Percentiles rank a stretch among this genome's conserved stretches.
phyloP scores from a whole-genome alignment of 2,113 vertebrate genomes.

The Labrus mixtus region DNA sequence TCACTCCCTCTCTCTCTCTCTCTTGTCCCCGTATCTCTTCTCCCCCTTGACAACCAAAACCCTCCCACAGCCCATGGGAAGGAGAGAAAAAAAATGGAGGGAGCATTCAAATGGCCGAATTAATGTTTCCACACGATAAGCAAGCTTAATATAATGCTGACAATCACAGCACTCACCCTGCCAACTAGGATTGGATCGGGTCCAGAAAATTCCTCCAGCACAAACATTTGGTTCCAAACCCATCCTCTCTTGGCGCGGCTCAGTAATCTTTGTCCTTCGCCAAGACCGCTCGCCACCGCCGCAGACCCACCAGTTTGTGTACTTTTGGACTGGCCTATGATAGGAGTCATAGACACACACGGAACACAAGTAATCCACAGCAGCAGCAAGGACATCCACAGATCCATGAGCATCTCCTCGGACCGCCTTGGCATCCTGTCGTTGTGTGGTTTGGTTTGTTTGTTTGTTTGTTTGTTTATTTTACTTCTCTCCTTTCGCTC shows the following conservation, averaged over 20 bases:
- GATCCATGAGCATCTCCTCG: conserved; percentile 90
- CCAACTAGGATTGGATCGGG: conserved; percentile 99
- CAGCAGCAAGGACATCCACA: conserved; percentile 94
- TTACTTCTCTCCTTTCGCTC: conserved; percentile 20
- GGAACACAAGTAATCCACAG: conserved; percentile 95
- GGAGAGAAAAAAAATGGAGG: conserved; percentile 53
- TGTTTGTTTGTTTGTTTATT: conserved; percentile 53
- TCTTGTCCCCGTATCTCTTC: conserved; percentile 60
- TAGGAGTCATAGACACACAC: conserved; percentile 86
- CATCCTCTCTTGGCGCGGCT: conserved; percentile 98
- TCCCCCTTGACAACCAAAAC: conserved; percentile 62
- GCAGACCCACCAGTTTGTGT: conserved; percentile 85
- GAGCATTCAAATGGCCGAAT: conserved; percentile 81
- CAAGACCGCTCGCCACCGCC: conserved; percentile 85
- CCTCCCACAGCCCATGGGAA: conserved; percentile 57
- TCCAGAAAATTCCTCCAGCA: conserved; percentile 99
- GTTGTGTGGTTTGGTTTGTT: conserved; percentile 44
- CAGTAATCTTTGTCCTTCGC: conserved; percentile 93
- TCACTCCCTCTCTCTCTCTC: not conserved
- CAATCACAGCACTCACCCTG: conserved; percentile 92
- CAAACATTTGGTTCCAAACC: conserved; percentile 99
- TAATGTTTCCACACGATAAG: conserved; percentile 85
- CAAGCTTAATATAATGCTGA: conserved; percentile 85
- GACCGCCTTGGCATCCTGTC: conserved; percentile 91
- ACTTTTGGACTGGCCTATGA: conserved; percentile 86